phyloP scores from a whole-genome alignment of 2,888 invertebrate genomes.

The Parelbella ahira region DNA sequence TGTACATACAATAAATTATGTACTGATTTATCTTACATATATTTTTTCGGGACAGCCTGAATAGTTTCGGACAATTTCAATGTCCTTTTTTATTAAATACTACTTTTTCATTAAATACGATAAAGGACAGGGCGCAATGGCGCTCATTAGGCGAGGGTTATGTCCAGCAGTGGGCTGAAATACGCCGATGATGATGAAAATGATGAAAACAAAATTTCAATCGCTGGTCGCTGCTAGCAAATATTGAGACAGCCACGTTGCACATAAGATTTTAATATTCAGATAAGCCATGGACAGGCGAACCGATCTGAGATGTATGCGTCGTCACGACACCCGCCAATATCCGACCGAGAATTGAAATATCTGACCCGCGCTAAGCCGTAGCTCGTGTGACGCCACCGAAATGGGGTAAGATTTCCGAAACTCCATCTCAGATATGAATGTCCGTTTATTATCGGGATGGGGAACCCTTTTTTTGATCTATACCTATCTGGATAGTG shows the following conservation, averaged over 20 bases:
- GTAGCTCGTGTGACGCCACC: slow-evolving; percentile 17
- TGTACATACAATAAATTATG: too few species aligned
- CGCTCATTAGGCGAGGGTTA: too few species aligned
- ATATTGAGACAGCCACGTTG: slow-evolving; percentile 40
- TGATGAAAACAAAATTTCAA: too few species aligned
- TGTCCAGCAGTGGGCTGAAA: too few species aligned
- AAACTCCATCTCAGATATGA: slow-evolving; percentile 22
- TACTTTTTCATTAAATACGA: too few species aligned
- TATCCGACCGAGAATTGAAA: slow-evolving; percentile 78
- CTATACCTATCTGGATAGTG: too few species aligned
- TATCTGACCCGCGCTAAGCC: slow-evolving; percentile 64
- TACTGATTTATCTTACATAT: too few species aligned
- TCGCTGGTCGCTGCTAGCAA: background rate
- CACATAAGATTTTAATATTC: slow-evolving; percentile 68
- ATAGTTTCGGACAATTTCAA: too few species aligned
- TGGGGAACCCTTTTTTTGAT: slow-evolving; percentile 19
- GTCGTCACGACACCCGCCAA: slow-evolving; percentile 71
- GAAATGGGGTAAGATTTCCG: slow-evolving; percentile 27
- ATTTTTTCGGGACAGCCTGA: too few species aligned
- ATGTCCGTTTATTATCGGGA: slow-evolving; percentile 23
- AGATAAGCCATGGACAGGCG: slow-evolving; percentile 56
- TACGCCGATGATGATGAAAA: too few species aligned
- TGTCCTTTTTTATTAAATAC: too few species aligned
- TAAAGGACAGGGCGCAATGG: too few species aligned
- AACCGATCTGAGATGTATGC: slow-evolving; percentile 68